A percentile compares a stretch with the other conserved stretches of the same genome.
Conservation (phyloP, 2,797 vertebrate species). For the Brachyrhaphis roseni region DNA sequence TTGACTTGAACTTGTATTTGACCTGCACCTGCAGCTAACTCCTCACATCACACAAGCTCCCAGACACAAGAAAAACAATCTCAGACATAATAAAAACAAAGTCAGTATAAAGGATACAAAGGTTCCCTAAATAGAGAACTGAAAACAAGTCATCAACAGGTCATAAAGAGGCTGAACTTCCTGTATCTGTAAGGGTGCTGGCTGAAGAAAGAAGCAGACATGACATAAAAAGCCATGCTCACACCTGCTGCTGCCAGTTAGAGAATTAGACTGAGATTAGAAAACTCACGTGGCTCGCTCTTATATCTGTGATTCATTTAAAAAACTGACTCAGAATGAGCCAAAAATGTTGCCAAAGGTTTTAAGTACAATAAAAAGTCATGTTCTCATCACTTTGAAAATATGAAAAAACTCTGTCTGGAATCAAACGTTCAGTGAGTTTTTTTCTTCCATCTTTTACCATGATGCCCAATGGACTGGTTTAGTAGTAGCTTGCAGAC, state of each 20-base stretch:
- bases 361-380: too few relatives aligned
- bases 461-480: background rate
- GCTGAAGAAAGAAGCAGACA: background rate
- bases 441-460: too few relatives aligned
- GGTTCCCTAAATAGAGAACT: background rate
- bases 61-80: too few relatives aligned
- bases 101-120: too few relatives aligned
- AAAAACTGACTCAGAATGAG: background rate
- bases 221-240: background rate
- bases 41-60: too few relatives aligned
- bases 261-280: background rate
- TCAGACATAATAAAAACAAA: too few relatives aligned
- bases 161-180: background rate
- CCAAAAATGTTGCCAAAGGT: background rate
- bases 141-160: background rate
- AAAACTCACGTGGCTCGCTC: background rate
- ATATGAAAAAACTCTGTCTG: background rate
- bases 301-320: background rate
- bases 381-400: background rate
- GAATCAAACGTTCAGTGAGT: background rate
- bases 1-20: too few relatives aligned
- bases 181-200: background rate
- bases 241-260: background rate
- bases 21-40: too few relatives aligned
- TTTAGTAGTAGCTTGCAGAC: background rate